These are phyloP conservation scores for Etheostoma cragini DNA, from an alignment of 2,113 vertebrate species.

Conservation along the genomic window DNA sequence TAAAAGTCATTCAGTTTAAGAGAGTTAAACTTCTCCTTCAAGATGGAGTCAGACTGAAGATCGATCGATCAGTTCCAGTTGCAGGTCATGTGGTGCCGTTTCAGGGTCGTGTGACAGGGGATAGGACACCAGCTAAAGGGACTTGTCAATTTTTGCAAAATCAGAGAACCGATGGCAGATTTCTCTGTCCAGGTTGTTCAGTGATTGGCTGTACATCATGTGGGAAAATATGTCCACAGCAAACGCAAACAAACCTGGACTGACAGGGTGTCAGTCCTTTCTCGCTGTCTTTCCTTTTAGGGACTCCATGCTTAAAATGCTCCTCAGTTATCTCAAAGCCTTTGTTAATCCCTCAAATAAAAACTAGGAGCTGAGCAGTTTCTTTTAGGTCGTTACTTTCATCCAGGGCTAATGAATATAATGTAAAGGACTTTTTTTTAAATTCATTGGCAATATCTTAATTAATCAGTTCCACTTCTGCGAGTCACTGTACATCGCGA, in stretches of 20 bases:
- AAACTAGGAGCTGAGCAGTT: too few relatives aligned
- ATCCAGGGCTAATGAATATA: too few relatives aligned
- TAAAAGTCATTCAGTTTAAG: not conserved
- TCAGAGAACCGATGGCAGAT: slow-evolving; percentile 31
- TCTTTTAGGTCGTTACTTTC: too few relatives aligned
- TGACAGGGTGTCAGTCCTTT: too few relatives aligned
- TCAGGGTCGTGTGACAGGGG: slow-evolving; percentile 22
- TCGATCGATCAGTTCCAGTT: slow-evolving; percentile 36
- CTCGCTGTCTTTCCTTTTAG: too few relatives aligned
- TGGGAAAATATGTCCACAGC: slow-evolving; percentile 32
- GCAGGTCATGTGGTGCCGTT: slow-evolving; percentile 31
- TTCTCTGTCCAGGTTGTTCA: slow-evolving; percentile 47
- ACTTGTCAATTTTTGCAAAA: slow-evolving; percentile 51
- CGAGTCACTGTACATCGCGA: too few relatives aligned
- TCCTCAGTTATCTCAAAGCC: too few relatives aligned
- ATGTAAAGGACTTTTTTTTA: too few relatives aligned
- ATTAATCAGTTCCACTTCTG: too few relatives aligned
- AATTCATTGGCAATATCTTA: too few relatives aligned
- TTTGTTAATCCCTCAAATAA: too few relatives aligned
- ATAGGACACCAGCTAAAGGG: slow-evolving; percentile 50
- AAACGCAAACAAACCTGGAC: slow-evolving; percentile 1
- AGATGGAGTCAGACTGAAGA: slow-evolving; percentile 24
- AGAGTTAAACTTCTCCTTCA: slow-evolving; percentile 48
- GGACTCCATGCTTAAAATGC: too few relatives aligned
- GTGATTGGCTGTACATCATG: slow-evolving; percentile 50